phyloP scores from a whole-genome alignment of 2,797 vertebrate species.

The Phoebastria nigripes region DNA sequence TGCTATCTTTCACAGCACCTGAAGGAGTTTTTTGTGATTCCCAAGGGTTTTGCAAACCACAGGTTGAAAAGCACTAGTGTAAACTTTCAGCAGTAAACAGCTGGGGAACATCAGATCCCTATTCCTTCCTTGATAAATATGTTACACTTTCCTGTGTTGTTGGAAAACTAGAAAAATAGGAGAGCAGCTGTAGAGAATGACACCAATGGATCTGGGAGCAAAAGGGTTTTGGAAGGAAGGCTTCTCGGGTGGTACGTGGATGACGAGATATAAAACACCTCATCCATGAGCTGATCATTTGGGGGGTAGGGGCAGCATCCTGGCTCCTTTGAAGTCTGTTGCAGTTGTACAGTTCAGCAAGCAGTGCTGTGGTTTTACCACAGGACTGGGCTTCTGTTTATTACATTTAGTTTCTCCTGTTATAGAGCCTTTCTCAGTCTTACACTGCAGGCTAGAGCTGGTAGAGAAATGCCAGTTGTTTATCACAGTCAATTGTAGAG shows the following conservation, averaged over 20 bases:
- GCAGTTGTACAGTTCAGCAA: background rate
- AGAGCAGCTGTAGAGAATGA: background rate
- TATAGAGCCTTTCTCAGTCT: background rate
- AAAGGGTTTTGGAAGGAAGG: background rate
- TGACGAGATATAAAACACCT: background rate
- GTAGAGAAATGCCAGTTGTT: background rate
- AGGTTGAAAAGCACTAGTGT: background rate
- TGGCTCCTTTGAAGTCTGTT: background rate
- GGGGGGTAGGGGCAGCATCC: background rate
- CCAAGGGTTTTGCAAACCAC: background rate
- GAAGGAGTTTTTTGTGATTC: background rate
- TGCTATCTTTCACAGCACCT: background rate
- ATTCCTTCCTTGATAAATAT: background rate
- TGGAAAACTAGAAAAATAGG: background rate
- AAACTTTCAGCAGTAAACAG: background rate
- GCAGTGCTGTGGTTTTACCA: background rate
- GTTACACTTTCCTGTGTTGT: background rate
- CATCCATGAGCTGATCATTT: background rate
- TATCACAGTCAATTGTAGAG: background rate
- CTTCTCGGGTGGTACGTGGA: fast-evolving
- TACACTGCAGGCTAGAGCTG: background rate
- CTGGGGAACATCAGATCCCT: background rate
- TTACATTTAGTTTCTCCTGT: background rate
- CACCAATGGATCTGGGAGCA: background rate
- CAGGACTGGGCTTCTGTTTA: background rate